Evolutionary conservation across 2,888 invertebrate species (phyloP), one percentile per base, ranked within the genome.

Genomic region (Sceliomorpha sp.): DNA sequence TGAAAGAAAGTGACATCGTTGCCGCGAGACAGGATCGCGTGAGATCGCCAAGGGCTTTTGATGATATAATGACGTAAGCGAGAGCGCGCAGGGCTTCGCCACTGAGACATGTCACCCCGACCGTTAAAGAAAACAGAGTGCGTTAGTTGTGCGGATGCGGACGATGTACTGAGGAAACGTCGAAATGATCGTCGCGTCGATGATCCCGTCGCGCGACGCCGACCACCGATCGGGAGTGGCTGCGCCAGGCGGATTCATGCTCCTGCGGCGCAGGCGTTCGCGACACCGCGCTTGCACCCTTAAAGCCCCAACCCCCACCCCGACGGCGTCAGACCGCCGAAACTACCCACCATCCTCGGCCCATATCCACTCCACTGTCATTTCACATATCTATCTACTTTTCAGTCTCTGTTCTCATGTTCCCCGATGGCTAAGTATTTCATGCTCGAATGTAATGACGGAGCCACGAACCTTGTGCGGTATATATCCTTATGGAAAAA

Each of bases 81-180:
- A 2, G 8, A n/a, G 7, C 24, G 31, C 27, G 39, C 8, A 2
- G 1, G 50, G 44, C 39, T 47, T 47, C 45, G 45, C 59, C n/a
- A 60, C 68, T 34, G 42, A 24, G 39, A 27, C 56, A 51, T 45
- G 36, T 60, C 51, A 24, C 69, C 36, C 58, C 47, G 32, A 48
- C 53, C 36, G 40, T 37, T 31, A 10, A 9, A 51, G 68, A 48
- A 70, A 72, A 70, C 70, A 53, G 69, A 68, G 80, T 78, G 81
- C 82, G 84, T 81, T 76, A 77, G 73, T 80, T 80, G 78, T 79
- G 78, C 86, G 84, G 79, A 81, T 84, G 85, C 87, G 84, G 86
- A 81, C 83, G 84, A 79, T 75, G 81, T 83, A 87, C 87, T 87
- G 85, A 87, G 81, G 78, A 80, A 78, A 73, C 76, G 76, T 75